Percentiles rank a stretch among this genome's conserved stretches.
Conservation (phyloP, 37 sponge, comb jelly and placozoan genomes). For the Lycopodina hypogea region DNA sequence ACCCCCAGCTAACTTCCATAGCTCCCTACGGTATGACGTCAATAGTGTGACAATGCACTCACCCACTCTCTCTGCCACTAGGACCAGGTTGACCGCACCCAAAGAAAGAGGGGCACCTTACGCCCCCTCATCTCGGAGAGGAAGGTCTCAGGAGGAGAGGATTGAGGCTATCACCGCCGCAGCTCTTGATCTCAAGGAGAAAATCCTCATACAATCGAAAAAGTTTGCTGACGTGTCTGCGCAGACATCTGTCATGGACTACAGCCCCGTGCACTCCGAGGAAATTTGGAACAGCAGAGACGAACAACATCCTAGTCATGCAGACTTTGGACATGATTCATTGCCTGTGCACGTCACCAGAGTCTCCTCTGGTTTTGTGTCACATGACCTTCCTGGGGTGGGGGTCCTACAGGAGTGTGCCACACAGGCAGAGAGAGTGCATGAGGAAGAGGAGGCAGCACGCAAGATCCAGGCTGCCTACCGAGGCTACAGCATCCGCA, state of each 20-base stretch:
- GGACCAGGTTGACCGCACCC: not conserved
- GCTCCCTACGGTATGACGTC: not conserved
- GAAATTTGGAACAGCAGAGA: not conserved
- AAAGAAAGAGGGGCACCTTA: not conserved
- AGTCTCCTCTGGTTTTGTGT: not conserved
- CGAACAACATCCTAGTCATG: not conserved
- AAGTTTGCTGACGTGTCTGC: not conserved
- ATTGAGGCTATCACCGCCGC: slow-evolving; percentile 37
- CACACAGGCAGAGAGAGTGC: not conserved
- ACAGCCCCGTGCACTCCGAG: too few relatives aligned
- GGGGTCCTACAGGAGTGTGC: slow-evolving; percentile 35
- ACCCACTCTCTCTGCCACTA: not conserved
- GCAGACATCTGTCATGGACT: not conserved
- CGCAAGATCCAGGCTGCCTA: slow-evolving; percentile 62
- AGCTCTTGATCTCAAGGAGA: slow-evolving; percentile 53
- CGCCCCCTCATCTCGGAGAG: not conserved
- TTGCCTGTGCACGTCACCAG: too few relatives aligned
- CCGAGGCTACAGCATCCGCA: slow-evolving; percentile 53
- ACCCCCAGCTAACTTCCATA: not conserved
- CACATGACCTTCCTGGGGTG: slow-evolving; percentile 44
- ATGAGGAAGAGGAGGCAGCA: slow-evolving; percentile 38
- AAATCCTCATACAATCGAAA: slow-evolving; percentile 34
- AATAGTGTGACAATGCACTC: not conserved
- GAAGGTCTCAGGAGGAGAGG: slow-evolving; percentile 26
- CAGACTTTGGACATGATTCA: too few relatives aligned